Evolutionary conservation across 2,113 vertebrate genomes (phyloP), one percentile per base, ranked within the genome.

Genomic region (Actinemys pallida): DNA sequence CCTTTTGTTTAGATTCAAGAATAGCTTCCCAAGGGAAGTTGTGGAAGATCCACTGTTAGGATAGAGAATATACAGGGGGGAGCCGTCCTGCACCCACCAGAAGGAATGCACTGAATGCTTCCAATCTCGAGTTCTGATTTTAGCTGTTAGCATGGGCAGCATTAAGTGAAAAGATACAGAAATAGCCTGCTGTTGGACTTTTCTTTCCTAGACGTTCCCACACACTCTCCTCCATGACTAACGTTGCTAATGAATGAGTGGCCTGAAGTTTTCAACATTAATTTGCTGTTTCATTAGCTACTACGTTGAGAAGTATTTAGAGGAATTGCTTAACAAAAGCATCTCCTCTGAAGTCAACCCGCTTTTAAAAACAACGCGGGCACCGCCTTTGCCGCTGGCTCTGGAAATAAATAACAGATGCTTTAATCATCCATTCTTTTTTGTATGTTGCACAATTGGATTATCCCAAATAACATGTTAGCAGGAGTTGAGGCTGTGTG

Each of bases 151-250:
- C 11, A 20, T 0, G 16, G n/a, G 45, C 3, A 1, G 10, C 52
- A 2, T n/a, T 8, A 52, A 19, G 20, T 57, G 35, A 17, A 1
- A n/a, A 29, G 31, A 53, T n/a, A 10, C 9, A 53, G 19, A n/a
- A 53, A 22, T 3, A 13, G 84, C 0, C 50, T 5, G 83, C 10
- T 27, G 42, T 25, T 13, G 39, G 75, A 27, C 42, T 78, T 49
- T 45, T 10, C 49, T 49, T 31, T 49, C 17, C 22, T 1, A 8
- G 17, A 13, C 10, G 39, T 19, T 39, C 76, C 19, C 19, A 24
- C 1, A 0, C 0, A 3, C 50, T 42, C 17, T 1, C 0, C 42
- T 78, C 45, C 13, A 0, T 45, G 3, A 42, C 79, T 56, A 78
- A 1, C 0, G 0, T 1, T 11, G 19, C 1, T 22, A 72, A 39